Base-by-base conservation (phyloP, 2,113 vertebrate species). In the Anolis carolinensis region DNA sequence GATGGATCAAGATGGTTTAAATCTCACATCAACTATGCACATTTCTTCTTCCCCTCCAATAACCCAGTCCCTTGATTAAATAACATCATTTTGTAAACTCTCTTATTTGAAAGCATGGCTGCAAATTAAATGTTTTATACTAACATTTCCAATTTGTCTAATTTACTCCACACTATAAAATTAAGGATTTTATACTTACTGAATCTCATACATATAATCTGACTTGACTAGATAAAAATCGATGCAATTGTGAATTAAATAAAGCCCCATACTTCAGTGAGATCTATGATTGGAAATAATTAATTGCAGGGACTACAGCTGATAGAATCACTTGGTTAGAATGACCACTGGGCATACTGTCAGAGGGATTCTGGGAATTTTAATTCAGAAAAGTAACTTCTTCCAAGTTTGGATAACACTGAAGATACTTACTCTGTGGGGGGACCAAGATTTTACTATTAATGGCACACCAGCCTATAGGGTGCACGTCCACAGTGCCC, bases 371-470 rank as follows among this genome's bases (percentile, higher is more conserved):
- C 52, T 55, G 52, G 55, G 18, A 16, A 59, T 59, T 59, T 59
- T 59, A 59, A 13, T 14, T 13, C 13, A 59, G 13, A 59, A 59
- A 59, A 59, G 55, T 59, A 14, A 59, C 55, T 59, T 59, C 18
- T 16, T 59, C 55, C 3, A 59, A 16, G 11, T 59, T 59, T 59
- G 55, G 55, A 59, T 59, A 16, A 59, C 14, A 59, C 13, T 59
- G 55, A 59, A 79, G 34, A 71, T 11, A 95, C 97, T 97, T 91
- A 98, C 98, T 97, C 92, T 97, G 97, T 0, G 99, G 98, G 0
- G 99, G 98, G 76, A 99, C 99, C 77, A 99, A 96, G 88, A 99
- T 97, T 93, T 99, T 99, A 96, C 98, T 97, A 21, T 98, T 98
- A 93, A 98, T 96, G 76, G 98, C 98, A 83, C 98, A 98, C 99